Percentiles rank a stretch among this genome's conserved stretches.
phyloP scores from a whole-genome alignment of 2,113 vertebrate species.

The Pangasianodon gigas region DNA sequence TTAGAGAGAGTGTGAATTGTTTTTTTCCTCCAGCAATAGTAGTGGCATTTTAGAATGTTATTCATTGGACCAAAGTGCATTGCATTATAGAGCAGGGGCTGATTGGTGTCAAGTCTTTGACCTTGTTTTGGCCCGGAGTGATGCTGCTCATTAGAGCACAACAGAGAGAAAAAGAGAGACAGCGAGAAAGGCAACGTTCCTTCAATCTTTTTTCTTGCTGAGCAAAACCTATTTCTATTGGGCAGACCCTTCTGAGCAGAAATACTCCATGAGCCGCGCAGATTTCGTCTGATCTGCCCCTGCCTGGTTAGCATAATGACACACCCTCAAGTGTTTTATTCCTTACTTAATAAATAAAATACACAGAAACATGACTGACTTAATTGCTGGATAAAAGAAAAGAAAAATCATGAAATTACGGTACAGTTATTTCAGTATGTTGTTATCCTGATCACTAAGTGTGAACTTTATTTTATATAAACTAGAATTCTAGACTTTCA shows the following conservation, averaged over 20 bases:
- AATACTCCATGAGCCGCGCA: background rate
- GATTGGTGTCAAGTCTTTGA: background rate
- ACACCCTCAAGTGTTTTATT: background rate
- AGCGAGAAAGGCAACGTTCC: background rate
- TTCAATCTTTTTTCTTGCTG: no score
- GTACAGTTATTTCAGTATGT: background rate
- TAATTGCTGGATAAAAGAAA: background rate
- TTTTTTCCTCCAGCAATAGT: background rate
- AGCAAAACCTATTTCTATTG: background rate
- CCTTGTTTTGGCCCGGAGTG: slow-evolving; percentile 16
- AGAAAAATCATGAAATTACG: background rate
- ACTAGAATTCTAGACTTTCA: background rate
- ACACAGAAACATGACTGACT: background rate
- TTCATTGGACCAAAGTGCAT: background rate
- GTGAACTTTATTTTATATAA: background rate
- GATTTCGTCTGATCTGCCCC: background rate
- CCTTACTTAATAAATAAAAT: background rate
- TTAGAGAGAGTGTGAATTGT: background rate
- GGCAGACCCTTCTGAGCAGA: background rate
- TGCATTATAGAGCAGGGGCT: background rate
- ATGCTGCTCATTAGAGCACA: slow-evolving; percentile 8
- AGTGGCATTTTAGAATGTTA: background rate
- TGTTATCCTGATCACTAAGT: background rate
- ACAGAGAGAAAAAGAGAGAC: background rate
- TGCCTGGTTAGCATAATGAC: background rate